These are phyloP conservation scores for Melanargia galathea DNA, from an alignment of 2,888 invertebrate species.

Conservation along the genomic window DNA sequence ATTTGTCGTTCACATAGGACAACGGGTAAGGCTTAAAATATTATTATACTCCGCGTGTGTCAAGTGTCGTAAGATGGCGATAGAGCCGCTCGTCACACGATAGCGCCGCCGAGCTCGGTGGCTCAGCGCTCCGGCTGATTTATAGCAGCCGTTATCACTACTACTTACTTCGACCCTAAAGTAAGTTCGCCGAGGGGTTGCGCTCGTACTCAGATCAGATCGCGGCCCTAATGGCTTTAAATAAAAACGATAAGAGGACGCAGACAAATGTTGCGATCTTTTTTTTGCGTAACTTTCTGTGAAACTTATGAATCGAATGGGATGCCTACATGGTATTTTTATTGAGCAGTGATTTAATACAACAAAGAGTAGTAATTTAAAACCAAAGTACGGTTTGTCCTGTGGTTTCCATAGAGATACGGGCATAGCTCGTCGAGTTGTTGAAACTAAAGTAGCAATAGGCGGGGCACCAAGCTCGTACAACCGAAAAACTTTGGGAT, in stretches of 20 bases:
- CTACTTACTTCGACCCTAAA: conserved; percentile 5
- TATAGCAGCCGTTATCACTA: background rate
- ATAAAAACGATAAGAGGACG: background rate
- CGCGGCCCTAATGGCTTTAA: background rate
- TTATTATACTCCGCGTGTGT: background rate
- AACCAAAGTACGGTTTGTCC: too few relatives aligned
- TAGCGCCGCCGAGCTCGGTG: background rate
- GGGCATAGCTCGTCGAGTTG: too few relatives aligned
- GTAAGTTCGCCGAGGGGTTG: conserved; percentile 5
- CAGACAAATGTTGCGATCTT: background rate
- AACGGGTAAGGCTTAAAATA: too few relatives aligned
- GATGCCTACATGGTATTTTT: too few relatives aligned
- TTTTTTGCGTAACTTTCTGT: background rate
- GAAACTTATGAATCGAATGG: too few relatives aligned
- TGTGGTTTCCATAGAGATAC: too few relatives aligned
- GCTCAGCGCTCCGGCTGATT: background rate
- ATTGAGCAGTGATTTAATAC: too few relatives aligned
- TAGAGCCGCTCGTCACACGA: background rate
- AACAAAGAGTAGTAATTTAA: too few relatives aligned
- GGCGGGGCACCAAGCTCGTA: too few relatives aligned
- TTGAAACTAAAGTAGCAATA: too few relatives aligned
- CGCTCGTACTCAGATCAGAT: background rate
- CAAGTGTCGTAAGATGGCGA: background rate
- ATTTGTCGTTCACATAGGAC: too few relatives aligned
- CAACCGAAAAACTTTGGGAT: too few relatives aligned